Conservation (phyloP, 2,797 vertebrate genomes). For the Micrastur ruficollis region DNA sequence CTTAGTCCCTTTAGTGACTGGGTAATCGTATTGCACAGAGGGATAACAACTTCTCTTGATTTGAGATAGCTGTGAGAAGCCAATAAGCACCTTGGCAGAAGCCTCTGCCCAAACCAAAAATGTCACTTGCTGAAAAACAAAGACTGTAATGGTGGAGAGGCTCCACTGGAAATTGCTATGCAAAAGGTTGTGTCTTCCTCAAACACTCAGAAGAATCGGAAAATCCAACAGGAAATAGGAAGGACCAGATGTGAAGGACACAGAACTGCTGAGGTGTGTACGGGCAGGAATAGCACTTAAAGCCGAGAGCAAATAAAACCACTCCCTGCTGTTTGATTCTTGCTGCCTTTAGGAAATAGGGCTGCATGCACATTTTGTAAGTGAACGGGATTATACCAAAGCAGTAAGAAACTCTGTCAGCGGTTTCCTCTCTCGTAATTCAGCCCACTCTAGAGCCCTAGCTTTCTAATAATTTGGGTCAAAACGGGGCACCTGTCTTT, state of each 20-base stretch:
- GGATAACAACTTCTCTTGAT: background rate
- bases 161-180: background rate
- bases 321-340: background rate
- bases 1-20: background rate
- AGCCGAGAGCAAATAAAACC: background rate
- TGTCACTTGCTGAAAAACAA: background rate
- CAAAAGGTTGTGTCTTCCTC: background rate
- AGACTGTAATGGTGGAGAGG: background rate
- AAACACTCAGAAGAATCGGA: background rate
- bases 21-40: background rate
- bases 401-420: background rate
- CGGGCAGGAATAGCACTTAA: background rate
- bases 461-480: background rate
- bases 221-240: background rate
- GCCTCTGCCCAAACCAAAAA: background rate
- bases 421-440: background rate
- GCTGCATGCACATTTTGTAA: background rate
- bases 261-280: background rate
- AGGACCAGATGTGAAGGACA: background rate
- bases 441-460: background rate
- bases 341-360: background rate
- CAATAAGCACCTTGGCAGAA: background rate
- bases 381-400: background rate
- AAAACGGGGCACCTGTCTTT: background rate
- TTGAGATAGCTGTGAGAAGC: background rate